Evolutionary conservation across 2,888 invertebrate genomes (phyloP).

Genomic region (Perizoma flavofasciatum): DNA sequence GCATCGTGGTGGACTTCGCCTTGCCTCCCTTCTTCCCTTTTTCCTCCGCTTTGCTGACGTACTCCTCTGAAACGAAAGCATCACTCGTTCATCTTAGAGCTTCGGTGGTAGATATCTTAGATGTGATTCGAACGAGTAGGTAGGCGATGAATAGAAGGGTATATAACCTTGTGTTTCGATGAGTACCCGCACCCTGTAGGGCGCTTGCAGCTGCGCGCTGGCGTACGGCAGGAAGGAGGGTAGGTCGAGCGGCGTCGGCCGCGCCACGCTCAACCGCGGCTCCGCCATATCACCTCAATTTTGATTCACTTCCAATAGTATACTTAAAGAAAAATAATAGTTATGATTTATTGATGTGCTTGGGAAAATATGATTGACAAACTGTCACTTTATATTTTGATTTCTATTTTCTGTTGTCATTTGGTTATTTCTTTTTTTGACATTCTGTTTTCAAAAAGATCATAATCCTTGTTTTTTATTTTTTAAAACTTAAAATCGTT

Average conservation of each 20-base stretch:
- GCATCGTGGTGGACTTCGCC: constrained; percentile 3
- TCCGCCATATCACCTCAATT: neutral
- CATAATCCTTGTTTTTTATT: no score
- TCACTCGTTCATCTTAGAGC: neutral
- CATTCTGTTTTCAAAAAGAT: no score
- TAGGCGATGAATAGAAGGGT: no score
- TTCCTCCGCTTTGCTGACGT: constrained; percentile 31
- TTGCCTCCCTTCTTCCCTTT: constrained; percentile 17
- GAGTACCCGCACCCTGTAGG: constrained; percentile 36
- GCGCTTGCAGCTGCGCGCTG: constrained; percentile 40
- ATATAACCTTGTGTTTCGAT: constrained; percentile 22
- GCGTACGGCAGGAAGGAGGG: constrained; percentile 44
- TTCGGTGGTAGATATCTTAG: neutral
- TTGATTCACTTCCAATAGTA: no score
- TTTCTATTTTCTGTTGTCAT: no score
- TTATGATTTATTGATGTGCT: no score
- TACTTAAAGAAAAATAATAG: no score
- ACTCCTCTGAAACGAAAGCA: constrained; percentile 31
- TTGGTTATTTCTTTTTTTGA: no score
- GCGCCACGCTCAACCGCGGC: constrained; percentile 4
- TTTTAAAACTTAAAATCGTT: no score
- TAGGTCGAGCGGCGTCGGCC: constrained; percentile 41
- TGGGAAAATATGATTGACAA: no score
- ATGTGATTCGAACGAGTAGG: neutral
- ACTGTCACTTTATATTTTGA: no score